Conservation (phyloP, 2,888 invertebrate species). For the Cabera pusaria region DNA sequence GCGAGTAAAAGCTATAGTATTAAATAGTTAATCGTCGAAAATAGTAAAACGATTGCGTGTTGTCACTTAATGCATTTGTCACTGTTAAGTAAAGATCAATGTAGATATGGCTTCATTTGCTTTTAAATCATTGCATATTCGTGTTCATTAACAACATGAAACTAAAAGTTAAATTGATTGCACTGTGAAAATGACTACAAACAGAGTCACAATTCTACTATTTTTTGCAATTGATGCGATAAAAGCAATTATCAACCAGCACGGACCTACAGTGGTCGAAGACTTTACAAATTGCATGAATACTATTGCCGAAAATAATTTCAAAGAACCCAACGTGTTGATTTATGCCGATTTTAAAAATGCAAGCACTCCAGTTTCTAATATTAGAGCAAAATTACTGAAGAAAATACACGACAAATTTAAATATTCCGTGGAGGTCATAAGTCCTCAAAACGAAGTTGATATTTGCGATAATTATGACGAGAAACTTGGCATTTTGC, state of each 20-base stretch:
- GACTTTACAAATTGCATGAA: conserved; percentile 55
- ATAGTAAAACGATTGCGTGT: conserved; percentile 7
- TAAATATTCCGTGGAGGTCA: conserved; percentile 47
- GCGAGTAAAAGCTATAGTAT: too few species aligned
- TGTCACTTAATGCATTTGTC: conserved; percentile 16
- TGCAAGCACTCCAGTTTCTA: conserved; percentile 43
- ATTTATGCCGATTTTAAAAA: conserved; percentile 53
- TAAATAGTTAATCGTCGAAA: not conserved
- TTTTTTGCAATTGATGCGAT: conserved; percentile 26
- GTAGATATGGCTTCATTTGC: conserved; percentile 39
- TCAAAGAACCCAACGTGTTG: conserved; percentile 50
- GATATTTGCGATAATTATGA: conserved; percentile 43
- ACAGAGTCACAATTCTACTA: conserved; percentile 22
- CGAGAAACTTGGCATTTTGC: conserved; percentile 34
- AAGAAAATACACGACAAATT: conserved; percentile 44
- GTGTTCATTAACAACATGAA: conserved; percentile 6
- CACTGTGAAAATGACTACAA: conserved; percentile 18
- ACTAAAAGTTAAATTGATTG: conserved; percentile 11
- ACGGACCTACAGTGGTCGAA: conserved; percentile 52
- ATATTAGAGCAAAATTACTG: conserved; percentile 48
- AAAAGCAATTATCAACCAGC: conserved; percentile 44
- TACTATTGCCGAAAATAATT: conserved; percentile 49
- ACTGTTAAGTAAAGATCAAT: conserved; percentile 40
- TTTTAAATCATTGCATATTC: conserved; percentile 17
- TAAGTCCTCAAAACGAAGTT: conserved; percentile 41